Base-by-base conservation (phyloP, 2,888 invertebrate species). In the Meteorus cinctellus region DNA sequence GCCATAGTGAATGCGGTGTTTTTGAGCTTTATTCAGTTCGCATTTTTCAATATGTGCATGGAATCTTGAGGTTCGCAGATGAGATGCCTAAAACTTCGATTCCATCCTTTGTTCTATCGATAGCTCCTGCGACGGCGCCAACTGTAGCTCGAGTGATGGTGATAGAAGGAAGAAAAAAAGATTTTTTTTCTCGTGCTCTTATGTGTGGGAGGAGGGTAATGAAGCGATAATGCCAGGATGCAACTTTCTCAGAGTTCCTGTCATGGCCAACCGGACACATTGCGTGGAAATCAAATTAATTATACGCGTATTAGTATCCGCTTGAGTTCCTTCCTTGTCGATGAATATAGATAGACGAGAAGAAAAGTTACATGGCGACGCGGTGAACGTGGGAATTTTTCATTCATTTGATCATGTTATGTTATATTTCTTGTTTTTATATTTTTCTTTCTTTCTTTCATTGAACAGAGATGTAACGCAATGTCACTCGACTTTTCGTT, bases 231-330 rank as follows among this genome's bases (percentile, higher is more conserved):
- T 81, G 82, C 81, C 75, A 77, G 67, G 79, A 80, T 78, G 77
- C 78, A 76, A 82, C 81, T 84, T 84, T 72, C n/a, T 60, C 29
- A 62, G 69, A 72, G 73, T 72, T 75, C 63, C 72, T 75, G 81
- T 81, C 81, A 81, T 74, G 80, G 79, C 73, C 81, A 75, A 78
- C 72, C 76, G 65, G 79, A 80, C 78, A 76, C 78, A 77, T 72
- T 77, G 78, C 76, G 77, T 78, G 81, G 80, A 79, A 83, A 84
- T 85, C 83, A 82, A 82, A 86, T 87, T 87, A 86, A 87, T 87
- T 86, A 41, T 41, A 86, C 83, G 80, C 81, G 80, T 82, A 84
- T 84, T 84, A 83, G 78, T 82, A 77, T 60, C 79, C 79, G 77
- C 77, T 77, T 51, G 70, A 74, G 69, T 45, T 76, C 34, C 45